Evolutionary conservation across 2,113 vertebrate species (phyloP).

Genomic region (Eira barbara): DNA sequence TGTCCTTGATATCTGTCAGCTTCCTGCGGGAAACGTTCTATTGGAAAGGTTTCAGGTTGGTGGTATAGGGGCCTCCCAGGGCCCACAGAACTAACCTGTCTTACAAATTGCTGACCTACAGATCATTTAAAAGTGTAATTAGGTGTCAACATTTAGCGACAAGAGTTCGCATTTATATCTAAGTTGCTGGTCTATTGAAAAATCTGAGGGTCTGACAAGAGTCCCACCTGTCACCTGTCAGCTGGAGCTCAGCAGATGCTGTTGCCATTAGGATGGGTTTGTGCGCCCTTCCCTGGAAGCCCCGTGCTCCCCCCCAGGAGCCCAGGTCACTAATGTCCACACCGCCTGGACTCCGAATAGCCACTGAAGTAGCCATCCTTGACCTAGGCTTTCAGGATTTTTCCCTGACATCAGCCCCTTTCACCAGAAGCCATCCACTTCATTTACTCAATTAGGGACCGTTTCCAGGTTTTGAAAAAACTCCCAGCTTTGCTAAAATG

Average conservation of each 20-base stretch:
- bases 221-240: background rate
- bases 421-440: background rate
- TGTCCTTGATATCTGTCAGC: background rate
- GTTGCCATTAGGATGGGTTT: background rate
- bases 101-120: background rate
- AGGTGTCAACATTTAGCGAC: background rate
- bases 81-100: background rate
- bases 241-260: background rate
- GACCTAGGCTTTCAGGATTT: background rate
- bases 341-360: background rate
- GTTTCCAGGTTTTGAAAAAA: background rate
- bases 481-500: background rate
- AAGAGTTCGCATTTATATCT: background rate
- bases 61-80: background rate
- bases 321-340: background rate
- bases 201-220: background rate
- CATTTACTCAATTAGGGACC: background rate
- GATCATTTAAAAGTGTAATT: background rate
- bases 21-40: background rate
- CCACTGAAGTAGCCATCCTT: background rate
- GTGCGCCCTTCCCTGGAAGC: rapidly evolving
- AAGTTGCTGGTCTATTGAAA: background rate
- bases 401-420: background rate
- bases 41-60: background rate
- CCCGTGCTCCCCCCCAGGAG: no score